These are phyloP conservation scores for Peromyscus attwateri DNA, from an alignment of 2,797 vertebrate genomes.

Conservation along the genomic window DNA sequence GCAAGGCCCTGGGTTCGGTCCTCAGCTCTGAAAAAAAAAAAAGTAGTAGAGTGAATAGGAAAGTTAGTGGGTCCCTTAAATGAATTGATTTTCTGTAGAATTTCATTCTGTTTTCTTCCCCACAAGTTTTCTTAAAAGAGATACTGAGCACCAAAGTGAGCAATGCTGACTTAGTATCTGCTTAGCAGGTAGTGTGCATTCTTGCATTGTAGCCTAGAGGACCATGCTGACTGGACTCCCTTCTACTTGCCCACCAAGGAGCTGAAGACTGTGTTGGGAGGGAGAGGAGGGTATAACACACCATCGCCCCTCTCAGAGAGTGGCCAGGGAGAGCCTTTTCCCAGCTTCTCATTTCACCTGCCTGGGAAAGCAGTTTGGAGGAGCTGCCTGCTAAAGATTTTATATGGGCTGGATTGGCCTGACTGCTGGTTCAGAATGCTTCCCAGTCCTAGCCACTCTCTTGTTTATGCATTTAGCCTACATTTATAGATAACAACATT, in stretches of 20 bases:
- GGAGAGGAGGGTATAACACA: neutral
- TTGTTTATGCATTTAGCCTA: neutral
- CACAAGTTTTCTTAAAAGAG: neutral
- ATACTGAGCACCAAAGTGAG: neutral
- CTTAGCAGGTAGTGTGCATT: neutral
- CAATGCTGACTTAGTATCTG: neutral
- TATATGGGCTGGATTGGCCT: neutral
- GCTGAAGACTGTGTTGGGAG: neutral
- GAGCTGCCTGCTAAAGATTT: neutral
- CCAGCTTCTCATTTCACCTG: neutral
- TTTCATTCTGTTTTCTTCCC: neutral
- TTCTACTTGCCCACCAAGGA: neutral
- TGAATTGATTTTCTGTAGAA: slow-evolving; percentile 12
- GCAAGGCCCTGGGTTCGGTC: too few species aligned
- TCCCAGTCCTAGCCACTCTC: neutral
- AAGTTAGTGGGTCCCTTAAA: neutral
- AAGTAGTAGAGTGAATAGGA: neutral
- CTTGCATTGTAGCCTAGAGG: neutral
- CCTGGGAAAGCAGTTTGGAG: neutral
- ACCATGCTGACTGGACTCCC: neutral
- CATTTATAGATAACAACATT: neutral
- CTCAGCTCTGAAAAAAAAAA: neutral
- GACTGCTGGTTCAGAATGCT: neutral
- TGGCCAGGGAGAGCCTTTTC: neutral
- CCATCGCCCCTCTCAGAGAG: neutral